Base-by-base conservation (phyloP, 2,797 vertebrate species). In the Acanthiza pusilla region DNA sequence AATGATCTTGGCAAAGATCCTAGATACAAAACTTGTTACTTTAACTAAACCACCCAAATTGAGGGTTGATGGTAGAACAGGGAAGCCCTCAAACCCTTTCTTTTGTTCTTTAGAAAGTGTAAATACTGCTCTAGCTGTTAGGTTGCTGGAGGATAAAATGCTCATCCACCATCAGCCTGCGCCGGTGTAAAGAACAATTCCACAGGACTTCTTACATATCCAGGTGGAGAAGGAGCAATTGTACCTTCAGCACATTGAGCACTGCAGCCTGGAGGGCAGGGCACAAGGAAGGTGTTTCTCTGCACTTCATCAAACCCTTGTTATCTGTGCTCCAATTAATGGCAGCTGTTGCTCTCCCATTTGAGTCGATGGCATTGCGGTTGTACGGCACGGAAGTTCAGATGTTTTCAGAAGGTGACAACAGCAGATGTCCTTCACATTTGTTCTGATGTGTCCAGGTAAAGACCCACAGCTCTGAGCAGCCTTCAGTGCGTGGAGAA, bases 391-490 rank as follows among this genome's bases (percentile, higher is more conserved):
- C 9, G 7, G 27, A 63, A 60, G 29, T 61, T 68, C 32, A 32
- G 57, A 3, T 20, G 7, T 45, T 75, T 65, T 62, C 32, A 36
- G 54, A 40, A n/a, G 25, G 27, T 9, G 50, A 32, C 57, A 74
- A 8, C 9, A n/a, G 1, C 5, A 13, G 8, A 9, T 5, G 3
- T 30, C 9, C 14, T 47, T 57, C 16, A 16, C 1, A 1, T 20
- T 40, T 78, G 16, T 34, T 72, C 32, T 43, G 55, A 7, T 27
- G 3, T 4, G 4, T 54, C 19, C 3, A 8, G 54, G 30, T 30
- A 11, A 50, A 6, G 27, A 43, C 4, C 17, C 3, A 1, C n/a
- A 6, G 30, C 38, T 50, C 47, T 32, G 34, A 54, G 43, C 7
- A 43, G 68, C 54, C 38, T 61, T 32, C 10, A 3, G 21, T 2